These are phyloP conservation scores for Galeruca laticollis DNA, from an alignment of 2,888 invertebrate genomes.

Conservation along the genomic window DNA sequence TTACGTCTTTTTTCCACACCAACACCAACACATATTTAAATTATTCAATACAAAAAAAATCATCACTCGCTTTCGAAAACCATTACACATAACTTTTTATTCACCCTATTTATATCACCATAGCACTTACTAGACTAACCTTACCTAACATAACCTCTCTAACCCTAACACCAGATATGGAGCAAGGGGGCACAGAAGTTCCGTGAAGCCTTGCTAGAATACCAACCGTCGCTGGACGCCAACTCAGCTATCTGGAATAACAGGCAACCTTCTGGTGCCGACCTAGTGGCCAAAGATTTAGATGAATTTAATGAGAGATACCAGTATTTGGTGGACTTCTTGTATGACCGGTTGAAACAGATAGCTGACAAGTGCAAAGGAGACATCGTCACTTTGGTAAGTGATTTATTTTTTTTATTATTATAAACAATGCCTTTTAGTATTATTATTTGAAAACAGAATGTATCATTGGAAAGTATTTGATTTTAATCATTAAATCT, in stretches of 20 bases:
- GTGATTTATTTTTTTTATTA: constrained; percentile 60
- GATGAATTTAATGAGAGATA: constrained; percentile 86
- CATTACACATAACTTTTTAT: constrained; percentile 50
- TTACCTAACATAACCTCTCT: constrained; percentile 67
- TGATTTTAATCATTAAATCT: no score
- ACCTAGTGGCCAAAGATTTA: constrained; percentile 80
- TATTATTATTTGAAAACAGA: no score
- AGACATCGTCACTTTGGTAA: constrained; percentile 82
- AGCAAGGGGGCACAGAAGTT: constrained; percentile 87
- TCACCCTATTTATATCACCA: constrained; percentile 42
- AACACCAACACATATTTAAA: constrained; percentile 37
- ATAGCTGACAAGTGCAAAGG: constrained; percentile 78
- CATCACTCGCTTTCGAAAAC: constrained; percentile 44
- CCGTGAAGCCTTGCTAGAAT: constrained; percentile 84
- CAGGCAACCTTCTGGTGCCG: constrained; percentile 72
- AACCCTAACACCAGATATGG: constrained; percentile 79
- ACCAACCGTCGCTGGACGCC: constrained; percentile 83
- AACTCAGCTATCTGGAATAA: constrained; percentile 63
- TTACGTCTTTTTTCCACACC: constrained; percentile 45
- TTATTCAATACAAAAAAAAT: constrained; percentile 36
- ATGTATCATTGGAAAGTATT: no score
- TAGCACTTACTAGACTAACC: constrained; percentile 60
- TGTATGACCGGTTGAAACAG: constrained; percentile 78
- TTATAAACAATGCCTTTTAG: no score
- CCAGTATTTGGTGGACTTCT: constrained; percentile 76